These are phyloP conservation scores for Myripristis murdjan DNA, from an alignment of 2,797 vertebrate species.

Conservation along the genomic window DNA sequence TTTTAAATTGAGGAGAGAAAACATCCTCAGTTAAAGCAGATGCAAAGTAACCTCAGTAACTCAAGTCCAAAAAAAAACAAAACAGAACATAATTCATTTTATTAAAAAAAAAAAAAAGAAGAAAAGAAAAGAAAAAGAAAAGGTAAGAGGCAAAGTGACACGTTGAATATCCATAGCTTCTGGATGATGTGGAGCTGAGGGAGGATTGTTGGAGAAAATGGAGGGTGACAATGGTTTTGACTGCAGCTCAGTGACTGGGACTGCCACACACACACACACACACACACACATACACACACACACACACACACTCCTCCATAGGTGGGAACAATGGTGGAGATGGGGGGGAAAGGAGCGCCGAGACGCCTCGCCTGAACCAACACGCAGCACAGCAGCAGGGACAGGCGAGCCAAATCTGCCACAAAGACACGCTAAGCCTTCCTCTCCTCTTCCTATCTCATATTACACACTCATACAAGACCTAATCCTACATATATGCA, in stretches of 20 bases:
- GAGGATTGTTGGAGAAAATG: slow-evolving; percentile 3
- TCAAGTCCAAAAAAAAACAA: background rate
- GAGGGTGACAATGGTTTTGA: slow-evolving; percentile 10
- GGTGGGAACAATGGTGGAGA: slow-evolving; percentile 91
- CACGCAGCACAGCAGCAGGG: slow-evolving; percentile 85
- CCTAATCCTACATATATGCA: slow-evolving; percentile 21
- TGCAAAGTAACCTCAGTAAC: too few relatives aligned
- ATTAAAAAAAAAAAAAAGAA: background rate
- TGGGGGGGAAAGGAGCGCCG: slow-evolving; percentile 48
- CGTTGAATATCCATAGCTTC: slow-evolving; percentile 36
- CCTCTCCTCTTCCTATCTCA: slow-evolving; percentile 26
- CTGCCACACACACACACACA: too few relatives aligned
- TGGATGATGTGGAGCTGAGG: slow-evolving; percentile 22
- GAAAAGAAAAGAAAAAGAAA: too few relatives aligned
- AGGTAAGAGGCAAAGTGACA: too few relatives aligned
- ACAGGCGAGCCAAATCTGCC: slow-evolving; percentile 58
- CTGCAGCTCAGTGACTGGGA: background rate
- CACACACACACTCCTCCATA: slow-evolving; percentile 87
- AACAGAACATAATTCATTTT: background rate
- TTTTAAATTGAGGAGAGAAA: slow-evolving; percentile 1
- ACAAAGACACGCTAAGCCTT: slow-evolving; percentile 46
- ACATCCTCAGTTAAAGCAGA: too few relatives aligned
- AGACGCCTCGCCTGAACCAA: slow-evolving; percentile 87
- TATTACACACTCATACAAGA: slow-evolving; percentile 29
- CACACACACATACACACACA: slow-evolving; percentile 86